Conservation (phyloP, 2,888 invertebrate genomes). For the Phalera bucephala region DNA sequence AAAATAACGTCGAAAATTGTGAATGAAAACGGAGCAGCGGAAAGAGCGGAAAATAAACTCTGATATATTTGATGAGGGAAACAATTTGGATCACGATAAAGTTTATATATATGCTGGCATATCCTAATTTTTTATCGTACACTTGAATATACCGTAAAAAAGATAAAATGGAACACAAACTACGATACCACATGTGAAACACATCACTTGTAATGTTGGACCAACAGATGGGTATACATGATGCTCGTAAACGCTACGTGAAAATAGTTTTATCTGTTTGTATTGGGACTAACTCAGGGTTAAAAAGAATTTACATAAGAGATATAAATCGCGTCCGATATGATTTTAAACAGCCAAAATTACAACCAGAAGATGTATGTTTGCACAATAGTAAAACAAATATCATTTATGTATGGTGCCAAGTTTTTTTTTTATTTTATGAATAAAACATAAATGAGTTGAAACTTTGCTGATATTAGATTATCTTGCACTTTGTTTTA, state of each 20-base stretch:
- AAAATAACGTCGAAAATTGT: constrained; percentile 22
- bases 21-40: constrained; percentile 24
- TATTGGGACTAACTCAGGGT: constrained; percentile 44
- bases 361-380: not conserved
- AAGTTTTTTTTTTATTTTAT: not conserved
- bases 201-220: constrained; percentile 10
- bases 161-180: constrained; percentile 1
- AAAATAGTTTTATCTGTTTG: constrained; percentile 43
- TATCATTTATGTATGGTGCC: not conserved
- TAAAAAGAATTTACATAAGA: constrained; percentile 23
- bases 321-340: constrained; percentile 3
- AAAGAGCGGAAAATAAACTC: constrained; percentile 2
- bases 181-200: constrained; percentile 20
- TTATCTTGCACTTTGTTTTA: too few species aligned
- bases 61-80: constrained; percentile 3
- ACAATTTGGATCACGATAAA: constrained; percentile 21
- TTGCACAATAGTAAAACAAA: not conserved
- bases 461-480: too few species aligned
- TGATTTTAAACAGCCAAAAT: not conserved
- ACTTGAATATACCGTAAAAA: not conserved
- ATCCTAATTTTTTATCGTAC: not conserved
- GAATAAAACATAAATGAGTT: too few species aligned
- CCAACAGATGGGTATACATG: constrained; percentile 22
- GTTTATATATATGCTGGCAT: constrained; percentile 5
- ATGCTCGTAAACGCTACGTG: constrained; percentile 37